Base-by-base conservation (phyloP, 2,888 invertebrate species). In the Cactoblastis cactorum region DNA sequence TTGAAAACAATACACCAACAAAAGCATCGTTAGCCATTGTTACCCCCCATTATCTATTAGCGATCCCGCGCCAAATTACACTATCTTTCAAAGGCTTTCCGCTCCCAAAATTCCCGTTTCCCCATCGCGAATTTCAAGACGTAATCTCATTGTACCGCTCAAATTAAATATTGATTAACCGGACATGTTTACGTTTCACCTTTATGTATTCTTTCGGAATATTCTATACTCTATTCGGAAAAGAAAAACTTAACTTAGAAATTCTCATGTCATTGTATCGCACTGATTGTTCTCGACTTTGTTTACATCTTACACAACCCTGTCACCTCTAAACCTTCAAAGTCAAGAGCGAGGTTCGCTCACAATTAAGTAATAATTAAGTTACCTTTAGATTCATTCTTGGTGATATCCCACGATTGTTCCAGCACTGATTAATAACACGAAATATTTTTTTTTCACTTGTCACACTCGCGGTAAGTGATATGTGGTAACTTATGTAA, bases 391-490 rank as follows among this genome's bases (percentile, higher is more conserved):
- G 35, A 57, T 64, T 62, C 80, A 80, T 81, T 28, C 63, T 57
- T 70, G 66, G 59, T 54, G 57, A 50, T 51, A 54, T 59, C 56
- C 51, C 24, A 48, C 45, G 33, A 61, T 58, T 51, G 51, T 57
- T 55, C 55, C 47, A 55, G 53, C 67, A 67, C 69, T 64, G 57
- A 62, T 58, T 6, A 47, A 43, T 18, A 52, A 58, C 72, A 67
- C 61, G 33, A 61, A 54, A 59, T 49, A 56, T 47, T 49, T 54
- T 52, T 49, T 45, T 48, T 50, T 55, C 53, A 54, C 57, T 55
- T 59, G 50, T 71, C 69, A 78, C 82, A 87, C 87, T 76, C 85
- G 82, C 86, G 85, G 65, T 65, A 71, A 64, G 71, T 69, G 64
- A 65, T 72, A 28, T 74, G 73, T 65, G 62, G 64, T 67, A 68